These are phyloP conservation scores for Dicranocentrus wangi DNA, from an alignment of 2,888 invertebrate genomes.

Conservation along the genomic window DNA sequence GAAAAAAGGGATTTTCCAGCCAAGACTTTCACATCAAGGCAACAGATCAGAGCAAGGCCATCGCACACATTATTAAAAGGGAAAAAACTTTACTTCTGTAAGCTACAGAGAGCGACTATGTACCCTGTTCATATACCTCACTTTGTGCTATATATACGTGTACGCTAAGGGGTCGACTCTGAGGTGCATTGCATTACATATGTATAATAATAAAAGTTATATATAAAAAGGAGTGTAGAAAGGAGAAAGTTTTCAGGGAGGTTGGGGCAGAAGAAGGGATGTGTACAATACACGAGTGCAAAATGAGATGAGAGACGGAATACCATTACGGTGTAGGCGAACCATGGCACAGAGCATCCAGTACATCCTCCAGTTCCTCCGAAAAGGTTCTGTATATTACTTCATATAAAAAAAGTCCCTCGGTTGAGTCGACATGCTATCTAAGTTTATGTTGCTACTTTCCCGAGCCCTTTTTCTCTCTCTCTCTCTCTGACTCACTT, in stretches of 20 bases:
- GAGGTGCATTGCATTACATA: slow-evolving; percentile 15
- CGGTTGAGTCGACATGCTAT: not conserved
- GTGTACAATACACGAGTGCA: slow-evolving; percentile 42
- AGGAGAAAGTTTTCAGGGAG: slow-evolving; percentile 16
- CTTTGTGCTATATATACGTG: not conserved
- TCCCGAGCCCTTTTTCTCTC: slow-evolving; percentile 33
- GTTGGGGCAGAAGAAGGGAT: not conserved
- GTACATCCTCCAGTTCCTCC: not conserved
- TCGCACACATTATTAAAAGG: slow-evolving; percentile 14
- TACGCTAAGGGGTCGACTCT: slow-evolving; percentile 18
- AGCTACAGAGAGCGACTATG: not conserved
- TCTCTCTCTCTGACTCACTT: slow-evolving; percentile 38
- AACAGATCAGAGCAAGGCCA: slow-evolving; percentile 57
- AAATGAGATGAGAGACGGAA: slow-evolving; percentile 47
- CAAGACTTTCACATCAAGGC: slow-evolving; percentile 49
- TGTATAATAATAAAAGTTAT: slow-evolving; percentile 40
- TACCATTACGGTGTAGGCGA: slow-evolving; percentile 1
- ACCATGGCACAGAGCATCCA: not conserved
- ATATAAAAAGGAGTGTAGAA: slow-evolving; percentile 16
- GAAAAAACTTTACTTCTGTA: not conserved
- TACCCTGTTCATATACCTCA: not conserved
- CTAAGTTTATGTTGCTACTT: slow-evolving; percentile 10
- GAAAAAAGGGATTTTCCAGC: too few species aligned
- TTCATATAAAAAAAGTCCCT: slow-evolving; percentile 32
- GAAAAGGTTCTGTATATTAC: not conserved